Conservation (phyloP, 2,113 vertebrate species). For the Sclerurus mexicanus region DNA sequence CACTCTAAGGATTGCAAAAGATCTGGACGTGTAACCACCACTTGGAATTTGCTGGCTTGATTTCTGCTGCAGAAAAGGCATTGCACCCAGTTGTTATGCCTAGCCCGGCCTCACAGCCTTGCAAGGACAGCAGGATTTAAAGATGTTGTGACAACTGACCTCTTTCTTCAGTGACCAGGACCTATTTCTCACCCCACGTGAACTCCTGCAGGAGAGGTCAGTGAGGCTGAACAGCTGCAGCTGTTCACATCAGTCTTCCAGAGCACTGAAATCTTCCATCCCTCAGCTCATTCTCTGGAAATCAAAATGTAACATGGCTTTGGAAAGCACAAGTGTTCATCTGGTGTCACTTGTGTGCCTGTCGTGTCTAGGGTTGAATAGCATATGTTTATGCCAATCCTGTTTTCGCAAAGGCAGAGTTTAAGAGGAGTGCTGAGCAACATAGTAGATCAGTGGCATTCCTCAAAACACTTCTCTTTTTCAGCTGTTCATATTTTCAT, state of each 20-base stretch:
- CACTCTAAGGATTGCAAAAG: background rate
- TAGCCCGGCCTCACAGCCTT: background rate
- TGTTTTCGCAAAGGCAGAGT: background rate
- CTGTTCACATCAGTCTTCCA: background rate
- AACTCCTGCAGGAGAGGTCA: background rate
- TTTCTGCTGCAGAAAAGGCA: background rate
- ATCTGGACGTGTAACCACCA: background rate
- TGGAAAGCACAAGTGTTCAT: background rate
- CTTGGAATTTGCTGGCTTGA: background rate
- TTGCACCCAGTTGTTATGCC: background rate
- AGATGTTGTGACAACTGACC: fast-evolving
- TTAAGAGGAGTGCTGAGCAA: background rate
- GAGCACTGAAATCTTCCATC: background rate
- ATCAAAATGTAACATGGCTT: background rate
- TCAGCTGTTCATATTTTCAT: background rate
- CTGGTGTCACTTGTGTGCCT: background rate
- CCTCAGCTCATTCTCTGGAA: background rate
- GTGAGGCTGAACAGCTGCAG: background rate
- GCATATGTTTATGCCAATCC: background rate
- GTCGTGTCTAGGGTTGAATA: background rate
- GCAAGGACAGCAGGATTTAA: background rate
- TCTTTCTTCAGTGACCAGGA: background rate
- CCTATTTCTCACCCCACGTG: background rate
- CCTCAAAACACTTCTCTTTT: background rate
- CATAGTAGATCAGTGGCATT: background rate